Evolutionary conservation across 2,888 invertebrate genomes (phyloP), one percentile per base, ranked within the genome.

Genomic region (Lepetodrilus schrolli): DNA sequence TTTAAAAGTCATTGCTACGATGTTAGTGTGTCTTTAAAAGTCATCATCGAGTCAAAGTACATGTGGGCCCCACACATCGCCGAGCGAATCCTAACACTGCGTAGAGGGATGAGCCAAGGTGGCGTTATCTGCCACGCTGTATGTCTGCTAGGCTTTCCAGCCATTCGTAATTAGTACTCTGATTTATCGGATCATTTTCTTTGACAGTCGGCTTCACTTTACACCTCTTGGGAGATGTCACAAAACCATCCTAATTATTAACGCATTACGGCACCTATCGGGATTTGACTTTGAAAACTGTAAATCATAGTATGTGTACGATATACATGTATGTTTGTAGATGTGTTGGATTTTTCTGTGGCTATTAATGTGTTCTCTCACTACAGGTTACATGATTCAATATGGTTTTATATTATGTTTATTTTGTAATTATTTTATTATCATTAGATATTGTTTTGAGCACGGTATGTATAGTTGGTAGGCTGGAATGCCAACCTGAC

Each of bases 1-100:
- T 58, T 58, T 58, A 58, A 58, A 58, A 58, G 58, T 58, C 58
- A 58, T 58, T 30, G n/a, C 43, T 21, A 17, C 58, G 30, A 23
- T 58, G 58, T 58, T 30, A 58, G 58, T 30, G 30, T 26, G 58
- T 58, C 58, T 58, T 58, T 58, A 30, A 58, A 58, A 58, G 58
- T 58, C 58, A 58, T 58, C 58, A 58, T 23, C 23, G 4, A 8
- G 13, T 5, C 5, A 5, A 30, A 7, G 26, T n/a, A n/a, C 30
- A 58, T 34, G 5, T 23, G 1, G 58, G 58, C 58, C 58, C 58
- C 58, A 58, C 58, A 58, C 58, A 51, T 51, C 13, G 51, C 26
- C n/a, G 1, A 20, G 30, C 51, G 17, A 26, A 51, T 17, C 13
- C 4, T 30, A 4, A 10, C 17, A 34, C 58, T 58, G 10, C 34